Evolutionary conservation across 2,797 vertebrate genomes (phyloP), one percentile per base, ranked within the genome.

Genomic region (Galagoides demidoff): DNA sequence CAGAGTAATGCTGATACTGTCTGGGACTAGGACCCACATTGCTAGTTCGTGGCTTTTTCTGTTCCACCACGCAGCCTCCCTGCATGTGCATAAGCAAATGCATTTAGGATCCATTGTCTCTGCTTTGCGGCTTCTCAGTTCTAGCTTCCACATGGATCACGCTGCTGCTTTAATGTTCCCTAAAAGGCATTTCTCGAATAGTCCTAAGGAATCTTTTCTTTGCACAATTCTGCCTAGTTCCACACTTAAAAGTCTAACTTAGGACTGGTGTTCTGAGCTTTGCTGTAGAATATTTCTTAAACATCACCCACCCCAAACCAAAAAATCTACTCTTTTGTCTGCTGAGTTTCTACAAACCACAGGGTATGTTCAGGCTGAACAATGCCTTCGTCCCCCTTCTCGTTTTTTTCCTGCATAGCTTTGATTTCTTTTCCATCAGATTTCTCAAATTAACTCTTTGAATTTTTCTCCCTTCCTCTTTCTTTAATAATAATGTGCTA

Each of bases 91-190:
- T 90, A 95, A 94, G 61, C 88, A 89, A 95, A 85, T 89, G 71
- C 22, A 14, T 66, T 76, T 66, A 49, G 68, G 37, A 37, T 59
- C 90, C 68, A 19, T 43, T n/a, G 74, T 70, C 68, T 63, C 73
- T 89, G 61, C 68, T 92, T 96, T 94, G 94, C 81, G 83, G 94
- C 71, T 23, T 78, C 76, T 95, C 71, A 82, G 10, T 73, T 78
- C 57, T 74, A 52, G 10, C 74, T 96, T 89, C 94, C 39, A 9
- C 20, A 52, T 73, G 57, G 68, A 90, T 88, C 86, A 9, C 59
- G 29, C 52, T 55, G 61, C 52, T 66, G 43, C 43, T 12, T 81
- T 23, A 45, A 1, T 64, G 64, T 66, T 14, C 39, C 37, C 34
- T 68, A 45, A 79, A 77, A 23, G 55, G 23, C 66, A 59, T 81